Evolutionary conservation across 2,797 vertebrate genomes (phyloP).

Genomic region (Channa striata): DNA sequence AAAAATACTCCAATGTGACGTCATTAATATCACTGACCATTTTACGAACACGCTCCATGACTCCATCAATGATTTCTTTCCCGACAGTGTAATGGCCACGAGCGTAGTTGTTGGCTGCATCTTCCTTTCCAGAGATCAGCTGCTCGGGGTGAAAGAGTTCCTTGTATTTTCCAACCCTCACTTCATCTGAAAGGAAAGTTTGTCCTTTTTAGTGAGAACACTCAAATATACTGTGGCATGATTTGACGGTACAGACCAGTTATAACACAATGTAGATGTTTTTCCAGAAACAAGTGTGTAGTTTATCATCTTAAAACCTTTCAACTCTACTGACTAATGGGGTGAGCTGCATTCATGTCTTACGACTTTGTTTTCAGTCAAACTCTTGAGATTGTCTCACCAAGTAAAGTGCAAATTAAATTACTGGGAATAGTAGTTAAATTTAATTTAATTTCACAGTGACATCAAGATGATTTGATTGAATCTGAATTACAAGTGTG

Average conservation of each 20-base stretch:
- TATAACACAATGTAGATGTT: background rate
- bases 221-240: background rate
- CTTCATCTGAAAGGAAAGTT: constrained; percentile 83
- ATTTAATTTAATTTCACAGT: too few species aligned
- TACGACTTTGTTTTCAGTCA: too few species aligned
- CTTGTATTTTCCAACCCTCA: constrained; percentile 85
- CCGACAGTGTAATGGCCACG: constrained; percentile 85
- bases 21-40: constrained; percentile 68
- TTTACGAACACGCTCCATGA: constrained; percentile 83
- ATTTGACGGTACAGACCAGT: background rate
- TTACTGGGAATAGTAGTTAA: too few species aligned
- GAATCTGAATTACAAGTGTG: too few species aligned
- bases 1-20: too few species aligned
- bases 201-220: background rate
- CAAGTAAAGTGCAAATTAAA: too few species aligned
- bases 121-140: constrained; percentile 86
- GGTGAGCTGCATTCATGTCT: too few species aligned
- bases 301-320: background rate
- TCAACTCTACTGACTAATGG: background rate
- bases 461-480: too few species aligned
- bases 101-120: constrained; percentile 86
- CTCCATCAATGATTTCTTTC: constrained; percentile 81
- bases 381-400: too few species aligned
- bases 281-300: background rate
- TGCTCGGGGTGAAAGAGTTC: constrained; percentile 93